Base-by-base conservation (phyloP, 2,113 vertebrate genomes). In the Brachyistius frenatus region DNA sequence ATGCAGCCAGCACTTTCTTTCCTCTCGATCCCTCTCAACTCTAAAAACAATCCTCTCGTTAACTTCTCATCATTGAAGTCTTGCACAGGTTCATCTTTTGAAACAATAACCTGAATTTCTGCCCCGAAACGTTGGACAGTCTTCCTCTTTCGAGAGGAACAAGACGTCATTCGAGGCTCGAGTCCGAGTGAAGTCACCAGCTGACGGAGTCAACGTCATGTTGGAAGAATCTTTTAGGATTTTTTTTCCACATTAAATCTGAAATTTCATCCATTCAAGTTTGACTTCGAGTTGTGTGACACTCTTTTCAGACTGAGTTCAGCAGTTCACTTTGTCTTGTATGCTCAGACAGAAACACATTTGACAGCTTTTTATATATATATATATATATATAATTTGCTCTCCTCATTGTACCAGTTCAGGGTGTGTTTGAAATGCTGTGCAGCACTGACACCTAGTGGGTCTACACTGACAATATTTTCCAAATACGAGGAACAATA, bases 391-490 rank as follows among this genome's bases (percentile, higher is more conserved):
- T 23, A 23, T 23, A 23, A 23, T 23, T 23, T 23, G 23, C 23
- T 23, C 23, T 23, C 23, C 23, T 23, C 23, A 23, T 23, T 23
- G 23, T 23, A 23, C 23, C 23, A 23, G 23, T 23, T 23, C 23
- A 23, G 23, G 23, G 23, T 23, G 23, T 23, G 23, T 39, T 63
- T 60, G 33, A 86, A 81, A 84, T n/a, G 61, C 63, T 83, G 65
- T 68, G 7, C 60, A 78, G 36, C 74, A 79, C 78, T 86, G 92
- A 78, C 92, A 80, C 52, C 89, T 89, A 86, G 85, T 78, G 92
- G 78, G 65, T 86, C 74, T 87, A 33, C 44, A 62, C 3, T 31
- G 74, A 2, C 35, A 68, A 1, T 54, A 41, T 49, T 16, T 3
- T 37, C 32, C 5, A 16, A n/a, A 37, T n/a, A 8, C 10, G 32